Percentiles rank a stretch among this genome's conserved stretches.
Conservation (phyloP, 2,113 vertebrate species). For the Psettodes erumei region DNA sequence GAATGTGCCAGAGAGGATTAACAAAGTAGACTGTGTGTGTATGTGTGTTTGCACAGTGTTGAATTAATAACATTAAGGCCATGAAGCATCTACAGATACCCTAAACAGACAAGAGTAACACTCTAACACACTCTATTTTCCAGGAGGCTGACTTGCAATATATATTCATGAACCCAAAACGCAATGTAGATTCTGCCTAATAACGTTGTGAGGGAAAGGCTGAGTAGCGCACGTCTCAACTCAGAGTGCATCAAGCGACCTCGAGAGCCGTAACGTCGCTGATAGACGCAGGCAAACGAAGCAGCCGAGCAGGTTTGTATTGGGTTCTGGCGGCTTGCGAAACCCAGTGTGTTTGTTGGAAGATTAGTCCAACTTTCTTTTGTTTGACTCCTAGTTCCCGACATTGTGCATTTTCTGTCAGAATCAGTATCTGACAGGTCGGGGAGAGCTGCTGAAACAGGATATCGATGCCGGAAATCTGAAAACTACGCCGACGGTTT, state of each 20-base stretch:
- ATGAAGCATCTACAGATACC: slow-evolving; percentile 41
- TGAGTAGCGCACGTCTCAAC: slow-evolving; percentile 48
- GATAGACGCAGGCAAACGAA: slow-evolving; percentile 44
- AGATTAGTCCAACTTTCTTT: slow-evolving; percentile 10
- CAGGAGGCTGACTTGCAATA: slow-evolving; percentile 61
- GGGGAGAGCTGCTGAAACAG: background rate
- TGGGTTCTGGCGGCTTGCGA: no score
- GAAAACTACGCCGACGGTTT: background rate
- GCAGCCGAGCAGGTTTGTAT: slow-evolving; percentile 9
- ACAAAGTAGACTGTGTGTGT: slow-evolving; percentile 23
- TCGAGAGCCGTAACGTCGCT: no score
- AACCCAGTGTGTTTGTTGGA: no score
- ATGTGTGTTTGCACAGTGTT: slow-evolving; percentile 39
- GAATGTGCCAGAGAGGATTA: slow-evolving; percentile 31
- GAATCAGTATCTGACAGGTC: slow-evolving; percentile 4
- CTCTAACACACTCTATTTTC: slow-evolving; percentile 65
- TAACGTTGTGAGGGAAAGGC: slow-evolving; percentile 40
- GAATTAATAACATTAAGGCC: slow-evolving; percentile 54
- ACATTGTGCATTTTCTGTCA: slow-evolving; percentile 2
- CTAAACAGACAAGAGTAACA: slow-evolving; percentile 55
- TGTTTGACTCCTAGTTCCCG: slow-evolving; percentile 9
- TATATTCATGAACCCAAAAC: slow-evolving; percentile 72
- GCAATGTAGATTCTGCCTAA: slow-evolving; percentile 52
- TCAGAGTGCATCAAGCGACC: slow-evolving; percentile 23
- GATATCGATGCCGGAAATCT: slow-evolving; percentile 1